phyloP scores from a whole-genome alignment of 2,797 vertebrate genomes.

The Rhynchotus rufescens region DNA sequence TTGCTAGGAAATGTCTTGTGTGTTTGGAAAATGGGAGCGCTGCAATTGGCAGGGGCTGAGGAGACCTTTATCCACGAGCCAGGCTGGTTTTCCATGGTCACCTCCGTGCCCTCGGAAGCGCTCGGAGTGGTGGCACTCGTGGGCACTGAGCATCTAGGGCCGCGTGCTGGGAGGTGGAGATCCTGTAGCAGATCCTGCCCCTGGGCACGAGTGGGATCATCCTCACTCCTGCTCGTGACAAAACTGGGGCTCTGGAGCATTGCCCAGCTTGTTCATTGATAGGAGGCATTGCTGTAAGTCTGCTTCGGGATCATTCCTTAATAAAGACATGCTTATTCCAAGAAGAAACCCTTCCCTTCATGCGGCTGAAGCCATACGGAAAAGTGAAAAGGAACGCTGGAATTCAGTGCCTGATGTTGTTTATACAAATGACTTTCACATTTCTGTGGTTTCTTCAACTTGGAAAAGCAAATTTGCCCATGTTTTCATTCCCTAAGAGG shows the following conservation, averaged over 20 bases:
- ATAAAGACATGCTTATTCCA: slow-evolving; percentile 62
- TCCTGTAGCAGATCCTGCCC: not conserved
- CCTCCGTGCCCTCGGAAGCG: not conserved
- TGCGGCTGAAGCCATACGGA: not conserved
- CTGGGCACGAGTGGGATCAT: not conserved
- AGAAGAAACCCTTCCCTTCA: slow-evolving; percentile 14
- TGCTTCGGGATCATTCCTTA: not conserved
- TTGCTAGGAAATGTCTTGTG: not conserved
- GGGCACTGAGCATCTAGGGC: not conserved
- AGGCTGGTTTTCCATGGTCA: not conserved
- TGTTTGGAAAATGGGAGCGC: slow-evolving; percentile 55
- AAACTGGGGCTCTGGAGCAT: not conserved
- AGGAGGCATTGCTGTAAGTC: slow-evolving; percentile 33
- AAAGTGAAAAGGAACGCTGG: slow-evolving; percentile 17
- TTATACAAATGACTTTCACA: slow-evolving; percentile 57
- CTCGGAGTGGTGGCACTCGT: not conserved
- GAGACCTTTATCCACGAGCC: not conserved
- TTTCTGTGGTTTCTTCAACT: slow-evolving; percentile 71
- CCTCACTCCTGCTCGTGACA: not conserved
- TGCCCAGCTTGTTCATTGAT: slow-evolving; percentile 1
- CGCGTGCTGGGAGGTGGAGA: not conserved
- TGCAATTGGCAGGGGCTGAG: slow-evolving; percentile 32
- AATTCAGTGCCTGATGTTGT: slow-evolving; percentile 42
- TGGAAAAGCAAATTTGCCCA: slow-evolving; percentile 72
- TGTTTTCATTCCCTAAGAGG: slow-evolving; percentile 73